These are phyloP conservation scores for Dryococelus australis DNA, from an alignment of 2,888 invertebrate genomes.

Conservation along the genomic window DNA sequence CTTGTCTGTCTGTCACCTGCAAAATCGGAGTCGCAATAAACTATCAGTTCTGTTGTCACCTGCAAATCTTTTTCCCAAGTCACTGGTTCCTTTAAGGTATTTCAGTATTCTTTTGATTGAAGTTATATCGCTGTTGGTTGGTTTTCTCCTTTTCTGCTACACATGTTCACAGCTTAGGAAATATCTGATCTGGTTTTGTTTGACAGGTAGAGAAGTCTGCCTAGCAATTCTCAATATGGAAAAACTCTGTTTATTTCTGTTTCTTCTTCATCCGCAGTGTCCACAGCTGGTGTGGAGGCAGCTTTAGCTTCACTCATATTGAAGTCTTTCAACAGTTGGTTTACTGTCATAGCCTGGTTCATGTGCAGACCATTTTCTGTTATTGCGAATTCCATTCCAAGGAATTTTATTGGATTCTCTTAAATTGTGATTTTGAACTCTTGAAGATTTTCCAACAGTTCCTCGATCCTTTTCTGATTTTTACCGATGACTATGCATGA, in stretches of 20 bases:
- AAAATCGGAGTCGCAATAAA: not conserved
- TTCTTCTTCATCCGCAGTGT: too few species aligned
- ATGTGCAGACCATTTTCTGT: too few species aligned
- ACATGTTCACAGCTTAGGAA: not conserved
- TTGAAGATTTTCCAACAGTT: not conserved
- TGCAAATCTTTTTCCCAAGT: too few species aligned
- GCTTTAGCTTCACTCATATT: too few species aligned
- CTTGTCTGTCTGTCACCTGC: not conserved
- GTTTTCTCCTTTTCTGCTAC: not conserved
- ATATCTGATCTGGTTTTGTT: not conserved
- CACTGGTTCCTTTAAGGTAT: too few species aligned
- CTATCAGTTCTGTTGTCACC: not conserved
- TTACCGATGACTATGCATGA: not conserved
- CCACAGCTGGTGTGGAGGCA: too few species aligned
- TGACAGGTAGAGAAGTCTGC: conserved; percentile 10
- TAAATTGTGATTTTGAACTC: not conserved
- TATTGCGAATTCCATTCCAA: too few species aligned
- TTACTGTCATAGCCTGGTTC: too few species aligned
- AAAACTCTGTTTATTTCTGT: too few species aligned
- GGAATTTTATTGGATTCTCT: not conserved
- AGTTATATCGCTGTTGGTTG: not conserved
- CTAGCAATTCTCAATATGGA: too few species aligned
- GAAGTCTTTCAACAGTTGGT: too few species aligned
- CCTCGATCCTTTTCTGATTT: not conserved
- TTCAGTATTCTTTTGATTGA: not conserved